phyloP scores from a whole-genome alignment of 2,113 vertebrate species.

The Chaetodon trifascialis region DNA sequence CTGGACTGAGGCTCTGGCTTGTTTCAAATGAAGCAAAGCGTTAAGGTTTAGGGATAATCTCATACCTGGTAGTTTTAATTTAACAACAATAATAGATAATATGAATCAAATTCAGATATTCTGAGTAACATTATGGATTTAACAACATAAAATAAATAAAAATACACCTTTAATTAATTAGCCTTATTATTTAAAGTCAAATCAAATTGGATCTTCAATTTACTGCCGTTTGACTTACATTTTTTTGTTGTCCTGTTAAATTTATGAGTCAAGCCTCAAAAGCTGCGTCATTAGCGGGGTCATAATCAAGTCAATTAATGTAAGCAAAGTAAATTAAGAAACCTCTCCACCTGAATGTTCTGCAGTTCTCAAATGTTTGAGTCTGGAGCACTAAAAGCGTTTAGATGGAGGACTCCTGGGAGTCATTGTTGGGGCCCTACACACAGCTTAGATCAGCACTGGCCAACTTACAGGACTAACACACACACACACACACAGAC shows the following conservation, averaged over 20 bases:
- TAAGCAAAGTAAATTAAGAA: constrained; percentile 13
- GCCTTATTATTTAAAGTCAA: background rate
- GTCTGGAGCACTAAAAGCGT: constrained; percentile 38
- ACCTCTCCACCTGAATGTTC: constrained; percentile 23
- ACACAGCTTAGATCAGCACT: constrained; percentile 52
- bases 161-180: background rate
- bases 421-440: constrained; percentile 73
- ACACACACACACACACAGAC: constrained; percentile 24
- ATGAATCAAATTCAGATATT: background rate
- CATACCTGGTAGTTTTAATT: constrained; percentile 28
- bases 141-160: background rate
- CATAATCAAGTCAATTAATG: constrained; percentile 14
- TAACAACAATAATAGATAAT: background rate
- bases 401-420: constrained; percentile 58
- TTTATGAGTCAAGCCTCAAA: background rate
- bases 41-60: constrained; percentile 1
- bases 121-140: background rate
- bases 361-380: constrained; percentile 43
- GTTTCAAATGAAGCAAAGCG: constrained; percentile 25
- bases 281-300: background rate
- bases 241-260: background rate
- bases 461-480: constrained; percentile 25
- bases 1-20: constrained; percentile 10
- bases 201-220: constrained; percentile 2
- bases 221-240: background rate